Evolutionary conservation across 2,113 vertebrate genomes (phyloP).

Genomic region (Mormyrus iriodes): DNA sequence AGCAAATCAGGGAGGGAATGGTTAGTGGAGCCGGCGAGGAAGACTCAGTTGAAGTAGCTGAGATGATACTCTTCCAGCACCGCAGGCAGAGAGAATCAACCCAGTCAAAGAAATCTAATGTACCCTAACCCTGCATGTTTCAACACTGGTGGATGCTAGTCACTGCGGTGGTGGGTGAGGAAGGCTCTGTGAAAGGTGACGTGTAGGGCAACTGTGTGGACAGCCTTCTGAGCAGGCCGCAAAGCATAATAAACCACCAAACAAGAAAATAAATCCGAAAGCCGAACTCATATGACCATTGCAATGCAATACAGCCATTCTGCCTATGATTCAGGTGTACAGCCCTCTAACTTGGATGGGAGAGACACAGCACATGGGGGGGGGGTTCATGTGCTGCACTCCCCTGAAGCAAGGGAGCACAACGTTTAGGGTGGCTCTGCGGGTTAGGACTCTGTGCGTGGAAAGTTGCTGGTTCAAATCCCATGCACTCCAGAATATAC

Average conservation of each 20-base stretch:
- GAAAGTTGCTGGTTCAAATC: background rate
- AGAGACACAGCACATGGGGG: background rate
- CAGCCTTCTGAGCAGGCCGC: background rate
- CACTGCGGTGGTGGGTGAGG: background rate
- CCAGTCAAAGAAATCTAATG: background rate
- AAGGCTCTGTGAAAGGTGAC: background rate
- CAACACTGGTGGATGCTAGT: background rate
- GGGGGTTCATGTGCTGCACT: background rate
- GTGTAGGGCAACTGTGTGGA: background rate
- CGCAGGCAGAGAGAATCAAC: background rate
- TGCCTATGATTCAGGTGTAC: background rate
- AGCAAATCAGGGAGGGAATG: conserved; percentile 11
- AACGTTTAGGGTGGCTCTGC: background rate
- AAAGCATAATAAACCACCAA: background rate
- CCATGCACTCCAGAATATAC: background rate
- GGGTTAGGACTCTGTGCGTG: background rate
- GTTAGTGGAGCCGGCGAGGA: background rate
- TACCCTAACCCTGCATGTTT: background rate
- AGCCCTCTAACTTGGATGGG: background rate
- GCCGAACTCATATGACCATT: background rate
- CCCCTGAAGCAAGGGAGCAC: background rate
- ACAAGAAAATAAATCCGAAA: background rate
- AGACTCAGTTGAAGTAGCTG: background rate
- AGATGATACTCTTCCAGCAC: background rate
- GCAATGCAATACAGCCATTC: background rate